phyloP scores from a whole-genome alignment of 1,140 invertebrate species.

The Drosophila ficusphila region DNA sequence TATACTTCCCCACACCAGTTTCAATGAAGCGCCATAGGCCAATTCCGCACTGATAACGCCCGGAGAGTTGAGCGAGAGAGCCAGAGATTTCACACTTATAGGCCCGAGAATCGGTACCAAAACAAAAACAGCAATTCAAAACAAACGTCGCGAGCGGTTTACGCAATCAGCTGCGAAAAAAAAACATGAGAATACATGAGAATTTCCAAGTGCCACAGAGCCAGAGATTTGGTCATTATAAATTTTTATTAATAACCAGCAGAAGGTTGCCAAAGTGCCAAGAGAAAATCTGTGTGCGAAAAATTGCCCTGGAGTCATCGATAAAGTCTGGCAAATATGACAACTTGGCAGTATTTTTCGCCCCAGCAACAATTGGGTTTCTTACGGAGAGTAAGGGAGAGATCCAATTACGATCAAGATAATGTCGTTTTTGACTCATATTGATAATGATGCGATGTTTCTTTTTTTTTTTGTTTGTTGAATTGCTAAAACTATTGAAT shows the following conservation, averaged over 20 bases:
- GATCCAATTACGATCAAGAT: not conserved
- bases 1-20: slow-evolving; percentile 3
- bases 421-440: not conserved
- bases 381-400: not conserved
- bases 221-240: slow-evolving; percentile 26
- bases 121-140: slow-evolving; percentile 77
- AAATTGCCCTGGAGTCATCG: slow-evolving; percentile 6
- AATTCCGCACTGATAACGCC: slow-evolving; percentile 50
- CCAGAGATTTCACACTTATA: slow-evolving; percentile 3
- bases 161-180: slow-evolving; percentile 59
- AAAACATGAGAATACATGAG: slow-evolving; percentile 35
- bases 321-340: slow-evolving; percentile 19
- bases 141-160: slow-evolving; percentile 54
- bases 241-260: slow-evolving; percentile 50
- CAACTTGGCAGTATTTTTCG: slow-evolving; percentile 3
- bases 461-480: no score
- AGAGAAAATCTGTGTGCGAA: slow-evolving; percentile 4
- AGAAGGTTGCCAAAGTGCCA: slow-evolving; percentile 26
- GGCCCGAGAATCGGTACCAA: slow-evolving; percentile 66
- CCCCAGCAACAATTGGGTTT: slow-evolving; percentile 25
- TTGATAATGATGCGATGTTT: no score
- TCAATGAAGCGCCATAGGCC: slow-evolving; percentile 45
- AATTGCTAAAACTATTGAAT: no score
- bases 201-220: not conserved
- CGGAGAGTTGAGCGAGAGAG: slow-evolving; percentile 3